These are phyloP conservation scores for Brachyalestes nurse DNA, from an alignment of 2,797 vertebrate genomes.

Conservation along the genomic window DNA sequence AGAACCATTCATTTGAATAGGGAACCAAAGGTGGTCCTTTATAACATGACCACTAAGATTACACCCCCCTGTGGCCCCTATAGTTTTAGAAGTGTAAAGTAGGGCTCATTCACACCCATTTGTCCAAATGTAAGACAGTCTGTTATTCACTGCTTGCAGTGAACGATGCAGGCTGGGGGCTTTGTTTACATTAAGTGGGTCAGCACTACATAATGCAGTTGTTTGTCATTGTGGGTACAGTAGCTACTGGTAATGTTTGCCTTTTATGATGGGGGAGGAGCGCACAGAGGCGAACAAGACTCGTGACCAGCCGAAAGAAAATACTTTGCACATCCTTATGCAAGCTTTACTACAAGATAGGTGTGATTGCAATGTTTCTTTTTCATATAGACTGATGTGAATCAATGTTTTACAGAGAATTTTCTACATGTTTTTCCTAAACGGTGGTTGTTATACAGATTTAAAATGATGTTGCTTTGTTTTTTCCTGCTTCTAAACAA, in stretches of 20 bases:
- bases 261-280: constrained; percentile 7
- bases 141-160: constrained; percentile 4
- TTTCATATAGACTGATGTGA: too few relatives aligned
- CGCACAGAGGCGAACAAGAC: background rate
- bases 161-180: background rate
- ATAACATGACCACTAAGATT: too few relatives aligned
- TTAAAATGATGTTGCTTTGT: too few relatives aligned
- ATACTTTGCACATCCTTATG: background rate
- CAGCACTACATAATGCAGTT: constrained; percentile 12
- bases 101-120: background rate
- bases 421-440: too few relatives aligned
- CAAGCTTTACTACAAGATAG: background rate
- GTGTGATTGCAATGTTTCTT: too few relatives aligned
- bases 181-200: constrained; percentile 41
- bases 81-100: background rate
- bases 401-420: too few relatives aligned
- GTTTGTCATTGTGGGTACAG: constrained; percentile 16
- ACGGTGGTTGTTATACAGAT: too few relatives aligned
- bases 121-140: background rate
- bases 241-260: background rate
- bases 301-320: background rate
- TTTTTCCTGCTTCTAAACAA: too few relatives aligned
- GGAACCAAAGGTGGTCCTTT: background rate
- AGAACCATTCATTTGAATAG: background rate
- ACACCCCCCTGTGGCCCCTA: too few relatives aligned